Evolutionary conservation across 1,140 invertebrate genomes (phyloP).

Genomic region (Mactra quadrangularis): DNA sequence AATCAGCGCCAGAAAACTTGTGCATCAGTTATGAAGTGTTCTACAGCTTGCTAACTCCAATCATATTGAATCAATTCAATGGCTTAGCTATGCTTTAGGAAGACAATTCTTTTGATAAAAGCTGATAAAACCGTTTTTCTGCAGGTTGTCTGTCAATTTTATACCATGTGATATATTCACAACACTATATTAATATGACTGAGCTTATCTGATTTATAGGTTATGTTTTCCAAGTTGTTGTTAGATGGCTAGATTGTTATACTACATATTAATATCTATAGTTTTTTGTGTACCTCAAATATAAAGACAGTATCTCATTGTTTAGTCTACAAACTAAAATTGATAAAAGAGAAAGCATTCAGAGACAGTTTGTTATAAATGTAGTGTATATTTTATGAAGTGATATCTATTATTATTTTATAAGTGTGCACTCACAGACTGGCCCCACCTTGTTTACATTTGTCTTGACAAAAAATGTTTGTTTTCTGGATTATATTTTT

Average conservation of each 20-base stretch:
- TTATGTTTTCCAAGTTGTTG: slow-evolving; percentile 34
- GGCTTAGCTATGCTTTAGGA: neutral
- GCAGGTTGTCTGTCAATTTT: slow-evolving; percentile 50
- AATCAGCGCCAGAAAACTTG: slow-evolving; percentile 7
- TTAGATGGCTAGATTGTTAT: slow-evolving; percentile 37
- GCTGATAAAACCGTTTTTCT: slow-evolving; percentile 37
- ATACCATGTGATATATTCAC: slow-evolving; percentile 54
- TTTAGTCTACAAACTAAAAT: too few relatives aligned
- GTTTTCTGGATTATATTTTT: too few relatives aligned
- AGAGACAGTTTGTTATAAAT: too few relatives aligned
- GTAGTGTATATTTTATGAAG: too few relatives aligned
- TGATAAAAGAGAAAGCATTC: too few relatives aligned
- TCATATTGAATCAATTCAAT: slow-evolving; percentile 22
- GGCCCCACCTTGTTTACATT: too few relatives aligned
- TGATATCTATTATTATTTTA: too few relatives aligned
- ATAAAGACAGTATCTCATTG: too few relatives aligned
- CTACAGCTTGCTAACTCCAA: neutral
- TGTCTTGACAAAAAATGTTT: too few relatives aligned
- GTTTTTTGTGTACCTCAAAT: neutral
- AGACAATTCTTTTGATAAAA: slow-evolving; percentile 52
- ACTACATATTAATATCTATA: slow-evolving; percentile 60
- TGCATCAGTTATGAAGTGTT: neutral
- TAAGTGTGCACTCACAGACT: too few relatives aligned
- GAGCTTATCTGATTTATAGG: slow-evolving; percentile 45
- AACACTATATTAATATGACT: slow-evolving; percentile 42